Conservation (phyloP, 2,888 invertebrate genomes). For the Thecophora atra region DNA sequence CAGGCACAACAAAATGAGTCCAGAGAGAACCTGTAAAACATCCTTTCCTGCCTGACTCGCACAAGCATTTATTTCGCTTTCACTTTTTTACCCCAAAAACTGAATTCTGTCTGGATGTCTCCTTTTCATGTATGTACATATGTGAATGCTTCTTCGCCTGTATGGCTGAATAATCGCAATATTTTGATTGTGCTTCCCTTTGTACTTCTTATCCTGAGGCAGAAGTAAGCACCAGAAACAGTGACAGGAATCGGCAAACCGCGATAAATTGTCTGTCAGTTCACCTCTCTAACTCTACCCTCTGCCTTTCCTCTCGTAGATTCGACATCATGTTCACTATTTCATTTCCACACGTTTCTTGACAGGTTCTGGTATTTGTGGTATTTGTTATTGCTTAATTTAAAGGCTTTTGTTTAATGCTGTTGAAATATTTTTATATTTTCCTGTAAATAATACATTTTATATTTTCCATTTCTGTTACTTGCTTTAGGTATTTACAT, state of each 20-base stretch:
- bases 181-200: background rate
- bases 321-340: background rate
- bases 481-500: constrained; percentile 2
- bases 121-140: background rate
- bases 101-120: background rate
- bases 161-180: background rate
- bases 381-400: background rate
- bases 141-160: background rate
- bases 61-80: background rate
- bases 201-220: constrained; percentile 10
- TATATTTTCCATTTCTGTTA: background rate
- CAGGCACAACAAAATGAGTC: too few relatives aligned
- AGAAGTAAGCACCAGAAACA: background rate
- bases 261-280: background rate
- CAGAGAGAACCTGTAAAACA: too few relatives aligned
- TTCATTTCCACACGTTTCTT: background rate
- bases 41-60: too few relatives aligned
- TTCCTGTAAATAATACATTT: background rate
- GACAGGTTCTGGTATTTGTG: background rate
- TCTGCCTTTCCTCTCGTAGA: background rate
- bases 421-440: too few relatives aligned
- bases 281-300: background rate
- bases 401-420: too few relatives aligned
- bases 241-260: background rate
- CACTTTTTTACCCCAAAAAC: background rate